Percentiles rank a stretch among this genome's conserved stretches.
Evolutionary conservation across 2,797 vertebrate genomes (phyloP).

Genomic region (Eupleurogrammus muticus): DNA sequence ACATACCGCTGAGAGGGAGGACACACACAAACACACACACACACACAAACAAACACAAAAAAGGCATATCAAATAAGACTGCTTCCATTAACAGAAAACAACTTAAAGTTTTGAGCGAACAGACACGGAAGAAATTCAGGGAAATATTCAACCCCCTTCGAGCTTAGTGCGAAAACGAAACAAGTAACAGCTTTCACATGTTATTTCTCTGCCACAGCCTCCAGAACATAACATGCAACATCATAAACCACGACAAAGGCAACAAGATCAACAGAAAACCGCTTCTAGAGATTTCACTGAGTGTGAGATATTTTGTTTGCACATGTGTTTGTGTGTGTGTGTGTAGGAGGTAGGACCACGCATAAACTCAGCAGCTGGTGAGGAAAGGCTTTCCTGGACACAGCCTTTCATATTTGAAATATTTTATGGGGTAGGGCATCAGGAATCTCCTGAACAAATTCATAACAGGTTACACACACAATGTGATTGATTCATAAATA

Average conservation of each 20-base stretch:
- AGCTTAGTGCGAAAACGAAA: conserved; percentile 3
- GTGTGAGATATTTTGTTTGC: neutral
- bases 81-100: neutral
- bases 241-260: conserved; percentile 40
- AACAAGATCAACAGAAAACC: conserved; percentile 14
- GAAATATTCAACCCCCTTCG: neutral
- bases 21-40: conserved; percentile 32
- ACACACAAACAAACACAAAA: conserved; percentile 22
- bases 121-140: neutral
- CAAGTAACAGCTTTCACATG: neutral
- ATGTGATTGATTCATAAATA: no score
- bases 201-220: neutral
- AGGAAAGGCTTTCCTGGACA: conserved; percentile 16
- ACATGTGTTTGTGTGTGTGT: no score
- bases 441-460: neutral
- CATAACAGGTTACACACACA: no score
- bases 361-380: conserved; percentile 16
- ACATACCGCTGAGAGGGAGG: conserved; percentile 88
- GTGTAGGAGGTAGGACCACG: neutral
- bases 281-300: no score
- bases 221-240: neutral
- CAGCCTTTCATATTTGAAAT: conserved; percentile 31
- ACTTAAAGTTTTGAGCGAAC: neutral
- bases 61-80: conserved; percentile 6
- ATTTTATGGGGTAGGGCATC: neutral